Evolutionary conservation across 2,113 vertebrate genomes (phyloP), one percentile per base, ranked within the genome.

Genomic region (Leucoraja erinaceus): DNA sequence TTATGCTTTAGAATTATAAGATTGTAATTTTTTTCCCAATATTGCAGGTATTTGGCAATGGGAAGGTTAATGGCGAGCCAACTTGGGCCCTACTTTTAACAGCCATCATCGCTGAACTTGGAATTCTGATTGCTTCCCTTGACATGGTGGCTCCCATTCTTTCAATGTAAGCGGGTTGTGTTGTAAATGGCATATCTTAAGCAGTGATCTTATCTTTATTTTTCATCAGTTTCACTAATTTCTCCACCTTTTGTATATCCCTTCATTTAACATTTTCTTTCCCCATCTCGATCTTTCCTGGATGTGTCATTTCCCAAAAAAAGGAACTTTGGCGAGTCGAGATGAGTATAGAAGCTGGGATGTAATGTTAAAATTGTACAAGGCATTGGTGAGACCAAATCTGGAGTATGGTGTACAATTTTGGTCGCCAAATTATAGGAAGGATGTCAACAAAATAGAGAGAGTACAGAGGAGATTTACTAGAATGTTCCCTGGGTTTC

Each of bases 111-210:
- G 98, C 99, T 0, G 98, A 99, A 94, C 95, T 99, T 8, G 99
- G 99, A 90, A 99, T 99, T 94, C 97, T 99, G 47, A 99, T 99
- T n/a, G 99, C 99, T 88, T 99, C 99, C 0, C 96, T 99, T 14
- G 99, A 99, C 94, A 98, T 99, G 99, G 99, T 99, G 94, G 99
- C 99, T 78, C 99, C 99, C 5, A 99, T 99, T 92, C 97, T 99
- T n/a, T 99, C 99, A 33, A 99, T 99, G 99, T 99, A 96, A 98
- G 97, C 74, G 8, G 33, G 28, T 5, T 38, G 70, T 91, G 18
- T 70, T 70, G 4, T 68, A 84, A 90, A 14, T 6, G 14, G 14
- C 18, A 22, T 47, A 33, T 28, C 25, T 59, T 3, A 8, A 54
- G 61, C 2, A 77, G 68, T 59, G 25, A n/a, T n/a, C 18, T 59